These are phyloP conservation scores for Syngnathus floridae DNA, from an alignment of 2,113 vertebrate species.

Conservation along the genomic window DNA sequence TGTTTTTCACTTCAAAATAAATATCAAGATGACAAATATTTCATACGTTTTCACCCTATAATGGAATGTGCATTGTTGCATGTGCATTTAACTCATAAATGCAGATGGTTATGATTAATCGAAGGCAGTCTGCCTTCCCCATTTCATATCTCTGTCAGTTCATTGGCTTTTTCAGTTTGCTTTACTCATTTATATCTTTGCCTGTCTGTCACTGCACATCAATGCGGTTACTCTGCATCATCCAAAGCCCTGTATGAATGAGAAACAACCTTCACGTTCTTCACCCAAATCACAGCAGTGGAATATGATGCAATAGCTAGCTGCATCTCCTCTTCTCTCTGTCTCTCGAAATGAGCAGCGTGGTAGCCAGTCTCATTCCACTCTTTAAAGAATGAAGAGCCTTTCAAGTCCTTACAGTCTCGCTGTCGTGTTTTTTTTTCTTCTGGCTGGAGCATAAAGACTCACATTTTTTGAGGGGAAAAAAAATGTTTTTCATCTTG, in stretches of 20 bases:
- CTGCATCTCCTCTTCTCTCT: not conserved
- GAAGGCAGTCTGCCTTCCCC: not conserved
- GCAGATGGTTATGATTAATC: not conserved
- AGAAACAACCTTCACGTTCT: constrained; percentile 24
- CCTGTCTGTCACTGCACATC: constrained; percentile 30
- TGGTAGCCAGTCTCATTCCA: constrained; percentile 28
- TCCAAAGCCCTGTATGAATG: constrained; percentile 16
- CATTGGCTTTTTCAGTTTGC: constrained; percentile 27
- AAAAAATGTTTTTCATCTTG: constrained; percentile 19
- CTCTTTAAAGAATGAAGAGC: constrained; percentile 14
- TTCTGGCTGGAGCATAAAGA: constrained; percentile 7
- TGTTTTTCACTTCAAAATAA: constrained; percentile 39
- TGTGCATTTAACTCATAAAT: not conserved
- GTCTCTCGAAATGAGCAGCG: constrained; percentile 31
- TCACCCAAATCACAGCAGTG: constrained; percentile 15
- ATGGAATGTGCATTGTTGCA: too few relatives aligned
- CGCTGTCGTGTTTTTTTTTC: constrained; percentile 13
- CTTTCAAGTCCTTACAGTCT: constrained; percentile 27
- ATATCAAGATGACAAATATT: constrained; percentile 1
- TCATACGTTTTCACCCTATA: too few relatives aligned
- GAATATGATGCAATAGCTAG: constrained; percentile 25
- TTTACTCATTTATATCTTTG: constrained; percentile 13
- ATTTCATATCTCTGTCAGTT: constrained; percentile 21
- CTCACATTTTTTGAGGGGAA: not conserved
- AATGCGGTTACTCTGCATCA: constrained; percentile 27